Percentiles rank a stretch among this genome's conserved stretches.
phyloP scores from a whole-genome alignment of 2,113 vertebrate species.

The Paracanthobrama guichenoti region DNA sequence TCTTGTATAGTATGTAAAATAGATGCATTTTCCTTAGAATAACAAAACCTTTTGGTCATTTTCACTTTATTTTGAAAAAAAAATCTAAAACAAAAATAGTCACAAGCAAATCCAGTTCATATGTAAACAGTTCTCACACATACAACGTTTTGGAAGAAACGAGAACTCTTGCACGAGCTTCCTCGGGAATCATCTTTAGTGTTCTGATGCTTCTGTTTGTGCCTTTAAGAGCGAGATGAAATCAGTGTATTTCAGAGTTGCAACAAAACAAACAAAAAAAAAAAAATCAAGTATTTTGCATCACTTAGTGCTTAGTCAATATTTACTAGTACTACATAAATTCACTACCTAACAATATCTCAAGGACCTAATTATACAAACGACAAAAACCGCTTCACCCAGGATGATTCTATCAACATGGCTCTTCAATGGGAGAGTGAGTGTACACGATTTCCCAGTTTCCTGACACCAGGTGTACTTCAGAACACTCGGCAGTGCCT shows the following conservation, averaged over 20 bases:
- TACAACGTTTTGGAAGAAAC: conserved; percentile 46
- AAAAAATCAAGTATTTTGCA: conserved; percentile 47
- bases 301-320: conserved; percentile 55
- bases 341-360: conserved; percentile 49
- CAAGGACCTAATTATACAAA: conserved; percentile 45
- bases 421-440: conserved; percentile 48
- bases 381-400: conserved; percentile 30
- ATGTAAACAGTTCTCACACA: conserved; percentile 56
- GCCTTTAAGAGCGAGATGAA: conserved; percentile 32
- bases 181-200: conserved; percentile 37
- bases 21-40: not conserved
- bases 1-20: not conserved
- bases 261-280: too few species aligned
- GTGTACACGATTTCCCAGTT: conserved; percentile 29
- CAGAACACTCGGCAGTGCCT: conserved; percentile 31
- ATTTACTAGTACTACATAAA: conserved; percentile 48
- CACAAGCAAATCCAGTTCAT: conserved; percentile 57
- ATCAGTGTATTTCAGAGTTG: conserved; percentile 47
- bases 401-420: conserved; percentile 41
- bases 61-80: conserved; percentile 57
- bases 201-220: conserved; percentile 44
- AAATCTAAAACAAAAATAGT: conserved; percentile 23
- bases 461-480: conserved; percentile 33
- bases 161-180: conserved; percentile 33
- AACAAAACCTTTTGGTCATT: conserved; percentile 32